phyloP scores from a whole-genome alignment of 2,888 invertebrate species.

The Mamestra brassicae region DNA sequence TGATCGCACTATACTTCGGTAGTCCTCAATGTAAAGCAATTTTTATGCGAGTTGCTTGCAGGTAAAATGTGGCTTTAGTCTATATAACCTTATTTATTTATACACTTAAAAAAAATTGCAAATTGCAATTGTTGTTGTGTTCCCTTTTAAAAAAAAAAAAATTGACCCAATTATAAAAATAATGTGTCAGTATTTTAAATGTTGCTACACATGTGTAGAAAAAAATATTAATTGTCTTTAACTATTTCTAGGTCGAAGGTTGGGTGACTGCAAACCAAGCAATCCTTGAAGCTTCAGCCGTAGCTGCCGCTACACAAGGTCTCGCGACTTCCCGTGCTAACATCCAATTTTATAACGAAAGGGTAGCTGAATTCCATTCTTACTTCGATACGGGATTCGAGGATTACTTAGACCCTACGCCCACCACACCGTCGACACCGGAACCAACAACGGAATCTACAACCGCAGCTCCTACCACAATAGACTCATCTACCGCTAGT shows the following conservation, averaged over 20 bases:
- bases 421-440: not conserved
- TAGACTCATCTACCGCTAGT: not conserved
- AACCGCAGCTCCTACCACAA: not conserved
- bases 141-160: too few relatives aligned
- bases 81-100: not conserved
- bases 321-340: conserved; percentile 74
- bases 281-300: conserved; percentile 71
- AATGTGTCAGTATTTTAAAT: not conserved
- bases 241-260: conserved; percentile 72
- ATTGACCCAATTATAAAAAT: not conserved
- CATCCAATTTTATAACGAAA: conserved; percentile 75
- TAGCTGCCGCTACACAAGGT: conserved; percentile 69
- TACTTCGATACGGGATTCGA: conserved; percentile 82
- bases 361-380: conserved; percentile 74
- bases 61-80: not conserved
- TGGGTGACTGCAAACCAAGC: conserved; percentile 77
- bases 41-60: too few relatives aligned
- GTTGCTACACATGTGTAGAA: not conserved
- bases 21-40: too few relatives aligned
- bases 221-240: not conserved
- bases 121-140: too few relatives aligned
- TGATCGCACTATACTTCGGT: too few relatives aligned
- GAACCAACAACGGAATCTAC: fast-evolving
- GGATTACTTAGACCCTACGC: conserved; percentile 62
- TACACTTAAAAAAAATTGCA: not conserved